Evolutionary conservation across 92 coral and sea anemone species (phyloP), one percentile per base, ranked within the genome.

Genomic region (Porites evermanni): DNA sequence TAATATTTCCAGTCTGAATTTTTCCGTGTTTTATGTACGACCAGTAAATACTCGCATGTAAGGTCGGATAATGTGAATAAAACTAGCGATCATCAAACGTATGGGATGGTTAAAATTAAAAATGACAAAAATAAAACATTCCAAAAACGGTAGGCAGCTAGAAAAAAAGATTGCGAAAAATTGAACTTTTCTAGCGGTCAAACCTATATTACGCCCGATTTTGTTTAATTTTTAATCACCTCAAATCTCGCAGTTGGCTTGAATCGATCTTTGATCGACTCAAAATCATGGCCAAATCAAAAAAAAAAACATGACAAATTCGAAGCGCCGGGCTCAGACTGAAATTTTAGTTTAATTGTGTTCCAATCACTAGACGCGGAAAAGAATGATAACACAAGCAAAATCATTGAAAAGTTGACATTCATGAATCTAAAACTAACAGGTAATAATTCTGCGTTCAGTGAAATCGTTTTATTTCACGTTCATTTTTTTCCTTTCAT

Each of bases 211-310:
- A 72, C 91, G 91, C 91, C 88, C 67, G 76, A 51, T 74, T 68
- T 56, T 75, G 79, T 83, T 88, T 75, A 59, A 88, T 88, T 88
- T 88, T 88, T 88, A 88, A 88, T 88, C 16, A 63, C 78, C 54
- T 82, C 53, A 38, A 53, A 19, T 38, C 69, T 65, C 59, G 47
- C 68, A 24, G 61, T 69, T 84, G 81, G 24, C 53, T 52, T 85
- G 59, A 64, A 21, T 68, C 88, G 83, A 68, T 85, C 88, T 85
- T 77, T 77, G 77, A 77, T 85, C 88, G 74, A 64, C 23, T 74
- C 72, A 76, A 83, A 52, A 47, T 63, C 73, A 52, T 51, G 73
- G 44, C 29, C 73, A 19, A 44, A 26, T 69, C 8, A 56, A 81
- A 80, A 68, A 58, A 56, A 81, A 80, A 68, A 58, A 47, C 29